Percentiles rank a stretch among this genome's conserved stretches.
These are phyloP conservation scores for Cephalopterus ornatus DNA, from an alignment of 2,113 vertebrate species.

Conservation along the genomic window DNA sequence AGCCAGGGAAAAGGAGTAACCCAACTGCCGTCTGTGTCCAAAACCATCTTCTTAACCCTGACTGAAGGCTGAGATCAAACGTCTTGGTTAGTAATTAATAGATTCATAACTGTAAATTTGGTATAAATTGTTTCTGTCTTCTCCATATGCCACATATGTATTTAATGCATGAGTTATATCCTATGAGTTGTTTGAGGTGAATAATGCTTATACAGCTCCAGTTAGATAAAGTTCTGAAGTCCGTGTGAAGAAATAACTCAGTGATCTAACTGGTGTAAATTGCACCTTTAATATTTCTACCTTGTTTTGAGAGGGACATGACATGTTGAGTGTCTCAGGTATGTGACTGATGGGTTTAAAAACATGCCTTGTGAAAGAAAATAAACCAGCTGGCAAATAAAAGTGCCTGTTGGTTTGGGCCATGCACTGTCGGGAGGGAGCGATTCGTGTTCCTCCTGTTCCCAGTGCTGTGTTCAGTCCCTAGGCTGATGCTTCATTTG, in stretches of 20 bases:
- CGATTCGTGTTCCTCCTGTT: not conserved
- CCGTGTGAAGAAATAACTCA: not conserved
- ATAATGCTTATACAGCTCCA: not conserved
- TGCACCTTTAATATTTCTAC: not conserved
- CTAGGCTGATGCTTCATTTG: not conserved
- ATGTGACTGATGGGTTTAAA: not conserved
- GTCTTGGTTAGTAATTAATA: not conserved
- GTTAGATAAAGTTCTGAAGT: not conserved
- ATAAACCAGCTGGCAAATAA: constrained; percentile 2
- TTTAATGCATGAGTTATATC: not conserved
- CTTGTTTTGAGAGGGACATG: not conserved
- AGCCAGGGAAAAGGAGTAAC: not conserved
- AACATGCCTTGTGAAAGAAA: not conserved
- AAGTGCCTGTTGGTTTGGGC: not conserved
- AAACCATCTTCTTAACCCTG: not conserved
- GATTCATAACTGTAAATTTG: not conserved
- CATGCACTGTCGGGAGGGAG: not conserved
- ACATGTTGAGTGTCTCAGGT: not conserved
- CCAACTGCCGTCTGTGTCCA: not conserved
- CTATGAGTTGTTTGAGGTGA: not conserved
- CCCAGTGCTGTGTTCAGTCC: not conserved
- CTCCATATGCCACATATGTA: not conserved
- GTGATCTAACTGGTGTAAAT: not conserved
- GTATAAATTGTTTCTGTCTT: not conserved
- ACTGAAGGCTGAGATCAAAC: not conserved